Conservation (phyloP, 1,140 invertebrate species). For the Goniozus legneri region DNA sequence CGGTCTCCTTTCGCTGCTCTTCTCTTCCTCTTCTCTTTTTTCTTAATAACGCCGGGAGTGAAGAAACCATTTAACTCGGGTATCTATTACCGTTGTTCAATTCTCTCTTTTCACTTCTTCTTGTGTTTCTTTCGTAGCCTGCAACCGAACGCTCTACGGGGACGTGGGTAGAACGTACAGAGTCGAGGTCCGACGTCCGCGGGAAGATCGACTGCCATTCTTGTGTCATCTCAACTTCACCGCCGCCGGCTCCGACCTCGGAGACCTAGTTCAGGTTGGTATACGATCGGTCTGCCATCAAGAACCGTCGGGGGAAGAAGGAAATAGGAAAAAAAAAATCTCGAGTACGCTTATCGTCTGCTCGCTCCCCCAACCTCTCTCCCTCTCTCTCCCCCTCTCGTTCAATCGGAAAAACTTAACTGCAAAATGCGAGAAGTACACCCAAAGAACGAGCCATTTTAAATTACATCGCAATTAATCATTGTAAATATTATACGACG, state of each 20-base stretch:
- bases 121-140: conserved; percentile 62
- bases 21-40: background rate
- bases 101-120: conserved; percentile 17
- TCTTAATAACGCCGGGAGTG: background rate
- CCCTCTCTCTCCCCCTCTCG: no score
- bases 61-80: no score
- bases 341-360: no score
- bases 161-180: conserved; percentile 76
- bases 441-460: no score
- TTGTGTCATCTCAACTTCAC: conserved; percentile 78
- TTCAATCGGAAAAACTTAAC: no score
- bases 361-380: no score
- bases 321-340: background rate
- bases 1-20: background rate
- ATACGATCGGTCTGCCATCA: background rate
- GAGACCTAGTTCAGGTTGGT: conserved; percentile 73
- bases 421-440: no score
- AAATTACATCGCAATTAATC: no score
- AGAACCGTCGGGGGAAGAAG: background rate
- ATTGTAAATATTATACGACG: no score
- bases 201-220: conserved; percentile 72
- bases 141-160: conserved; percentile 79
- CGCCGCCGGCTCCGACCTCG: conserved; percentile 66
- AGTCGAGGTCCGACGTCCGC: conserved; percentile 68
- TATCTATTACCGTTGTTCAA: no score